Base-by-base conservation (phyloP, 2,113 vertebrate species). In the Amblyopsis rosae region DNA sequence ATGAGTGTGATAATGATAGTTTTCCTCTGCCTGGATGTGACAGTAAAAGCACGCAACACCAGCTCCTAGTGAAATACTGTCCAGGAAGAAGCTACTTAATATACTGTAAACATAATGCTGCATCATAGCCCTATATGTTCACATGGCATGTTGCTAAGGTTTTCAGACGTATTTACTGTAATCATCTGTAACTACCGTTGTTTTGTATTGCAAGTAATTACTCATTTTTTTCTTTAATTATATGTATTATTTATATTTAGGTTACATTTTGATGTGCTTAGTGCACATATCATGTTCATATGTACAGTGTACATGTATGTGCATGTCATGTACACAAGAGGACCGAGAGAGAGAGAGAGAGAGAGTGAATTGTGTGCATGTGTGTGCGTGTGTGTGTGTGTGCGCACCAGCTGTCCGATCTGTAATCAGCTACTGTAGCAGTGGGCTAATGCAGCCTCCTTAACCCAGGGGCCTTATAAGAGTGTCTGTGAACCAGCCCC, bases 381-480 rank as follows among this genome's bases (percentile, higher is more conserved):
- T 68, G 16, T 63, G 66, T 68, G 65, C 32, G 62, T 58, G 53
- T 77, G 66, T 72, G 63, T 67, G 66, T 55, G 55, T 70, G 65
- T 51, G 64, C 19, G 64, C 79, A 85, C 80, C 88, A 87, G 82
- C 88, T 89, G 88, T 87, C 77, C 84, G 85, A 86, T 87, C 76
- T 77, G 79, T 90, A 87, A 90, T 90, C 89, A 87, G 82, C 88
- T 89, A 26, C 26, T 26, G 26, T 26, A 89, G 86, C 84, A 83
- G 85, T 82, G 83, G 86, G 83, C 87, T 90, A 88, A 89, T 87
- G 84, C 87, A 76, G 80, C 83, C 86, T 90, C 83, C 87, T 90
- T 89, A 89, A 90, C 89, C 87, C 88, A 89, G 75, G 87, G 87
- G 88, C 82, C 87, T 87, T 84, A 79, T 88, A 90, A 89, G 87